Percentiles rank a stretch among this genome's conserved stretches.
These are phyloP conservation scores for Hippolais icterina DNA, from an alignment of 2,113 vertebrate genomes.

Conservation along the genomic window DNA sequence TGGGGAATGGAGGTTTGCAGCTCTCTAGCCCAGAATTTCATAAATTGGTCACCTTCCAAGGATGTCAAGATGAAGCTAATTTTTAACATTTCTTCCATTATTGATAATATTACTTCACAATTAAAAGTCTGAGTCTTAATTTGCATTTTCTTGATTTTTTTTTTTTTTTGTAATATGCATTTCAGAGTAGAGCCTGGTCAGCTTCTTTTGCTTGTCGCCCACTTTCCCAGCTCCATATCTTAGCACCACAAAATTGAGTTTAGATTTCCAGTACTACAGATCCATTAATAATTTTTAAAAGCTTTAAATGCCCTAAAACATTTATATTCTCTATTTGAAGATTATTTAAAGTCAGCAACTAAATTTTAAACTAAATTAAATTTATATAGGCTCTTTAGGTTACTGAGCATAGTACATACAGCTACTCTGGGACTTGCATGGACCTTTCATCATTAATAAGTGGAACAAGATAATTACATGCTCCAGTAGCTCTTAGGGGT, in stretches of 20 bases:
- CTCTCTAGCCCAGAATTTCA: background rate
- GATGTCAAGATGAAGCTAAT: background rate
- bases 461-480: conserved; percentile 60
- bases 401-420: background rate
- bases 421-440: conserved; percentile 26
- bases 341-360: conserved; percentile 7
- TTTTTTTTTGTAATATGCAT: background rate
- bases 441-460: conserved; percentile 61
- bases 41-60: background rate
- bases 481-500: conserved; percentile 40
- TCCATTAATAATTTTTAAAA: background rate
- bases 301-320: background rate
- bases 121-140: background rate
- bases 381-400: conserved; percentile 28
- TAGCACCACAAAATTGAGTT: background rate
- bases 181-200: background rate
- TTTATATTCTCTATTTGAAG: background rate
- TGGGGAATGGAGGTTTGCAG: background rate
- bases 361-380: conserved; percentile 25
- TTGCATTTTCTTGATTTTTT: background rate
- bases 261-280: background rate
- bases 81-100: conserved; percentile 13
- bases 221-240: background rate
- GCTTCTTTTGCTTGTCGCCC: background rate
- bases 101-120: background rate